Base-by-base conservation (phyloP, 2,888 invertebrate species). In the Acrocyrtus sp. region DNA sequence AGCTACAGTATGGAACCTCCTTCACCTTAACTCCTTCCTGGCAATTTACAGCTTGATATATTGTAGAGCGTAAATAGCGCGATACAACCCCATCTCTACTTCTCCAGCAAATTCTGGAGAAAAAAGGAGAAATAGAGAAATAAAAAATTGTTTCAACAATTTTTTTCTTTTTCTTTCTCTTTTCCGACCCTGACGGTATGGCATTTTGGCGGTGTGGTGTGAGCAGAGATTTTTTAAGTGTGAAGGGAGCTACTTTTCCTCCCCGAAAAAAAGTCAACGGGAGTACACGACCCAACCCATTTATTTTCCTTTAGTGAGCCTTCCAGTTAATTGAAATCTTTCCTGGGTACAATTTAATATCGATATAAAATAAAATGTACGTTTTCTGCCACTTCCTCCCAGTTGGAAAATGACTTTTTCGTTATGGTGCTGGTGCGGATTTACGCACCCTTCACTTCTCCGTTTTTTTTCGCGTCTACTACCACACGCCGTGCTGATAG, bases 281-380 rank as follows among this genome's bases (percentile, higher is more conserved):
- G 60, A 45, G 17, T 39, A 60, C 15, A n/a, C 27, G 39, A 60
- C 50, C 68, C 69, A 56, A n/a, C 54, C 72, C 74, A 72, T 74
- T 76, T 76, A 70, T 73, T 63, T 70, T 67, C 62, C 53, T 68
- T 74, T 62, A 56, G 57, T 74, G 53, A 67, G 70, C 61, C 61
- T 70, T 45, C 50, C 70, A 74, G 74, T 74, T 76, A 74, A 76
- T 76, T 76, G 76, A 76, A 76, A 76, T n/a, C 74, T 73, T 76
- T 67, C 57, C 63, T 56, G 45, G 57, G 22, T 48, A 67, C 63
- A 58, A 73, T 73, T 73, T 73, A 74, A 74, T 74, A 69, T 74
- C 65, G 62, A 68, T 70, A 61, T 61, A 61, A 51, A 29, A n/a
- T n/a, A n/a, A n/a, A n/a, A n/a, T n/a, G n/a, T n/a, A n/a, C n/a